Evolutionary conservation across 2,797 vertebrate genomes (phyloP).

Genomic region (Acipenser transmontanus): DNA sequence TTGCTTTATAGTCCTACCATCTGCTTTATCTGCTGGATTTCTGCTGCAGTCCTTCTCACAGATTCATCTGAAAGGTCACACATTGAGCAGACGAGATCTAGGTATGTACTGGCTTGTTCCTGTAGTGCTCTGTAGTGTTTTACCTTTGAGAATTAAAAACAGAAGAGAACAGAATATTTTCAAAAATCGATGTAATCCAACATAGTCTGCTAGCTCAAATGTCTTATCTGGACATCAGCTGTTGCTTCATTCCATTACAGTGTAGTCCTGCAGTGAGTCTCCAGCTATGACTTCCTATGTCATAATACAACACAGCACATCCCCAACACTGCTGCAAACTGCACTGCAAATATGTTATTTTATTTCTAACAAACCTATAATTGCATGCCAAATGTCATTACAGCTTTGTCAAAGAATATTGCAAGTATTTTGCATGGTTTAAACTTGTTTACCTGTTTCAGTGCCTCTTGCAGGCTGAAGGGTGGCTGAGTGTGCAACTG

Average conservation of each 20-base stretch:
- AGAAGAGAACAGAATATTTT: no score
- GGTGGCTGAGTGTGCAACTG: slow-evolving; percentile 62
- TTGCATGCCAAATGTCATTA: background rate
- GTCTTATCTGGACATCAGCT: no score
- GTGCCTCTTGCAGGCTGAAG: slow-evolving; percentile 73
- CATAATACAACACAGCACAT: no score
- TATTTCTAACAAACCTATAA: no score
- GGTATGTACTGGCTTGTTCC: slow-evolving; percentile 88
- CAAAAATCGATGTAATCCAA: no score
- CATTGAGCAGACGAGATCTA: slow-evolving; percentile 88
- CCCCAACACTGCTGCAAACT: no score
- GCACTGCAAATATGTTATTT: no score
- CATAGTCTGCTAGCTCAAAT: no score
- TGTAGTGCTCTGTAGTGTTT: slow-evolving; percentile 85
- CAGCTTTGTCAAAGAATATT: background rate
- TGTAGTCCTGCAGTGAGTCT: no score
- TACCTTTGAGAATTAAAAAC: slow-evolving; percentile 53
- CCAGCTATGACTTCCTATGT: no score
- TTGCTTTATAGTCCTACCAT: slow-evolving; percentile 55
- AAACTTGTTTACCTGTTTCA: slow-evolving; percentile 70
- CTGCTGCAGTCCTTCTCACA: slow-evolving; percentile 75
- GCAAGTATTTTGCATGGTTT: background rate
- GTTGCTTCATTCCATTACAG: no score
- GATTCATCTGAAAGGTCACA: slow-evolving; percentile 79
- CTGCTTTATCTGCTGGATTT: slow-evolving; percentile 86